These are phyloP conservation scores for Nemapogon koenigi DNA, from an alignment of 2,888 invertebrate species.

Conservation along the genomic window DNA sequence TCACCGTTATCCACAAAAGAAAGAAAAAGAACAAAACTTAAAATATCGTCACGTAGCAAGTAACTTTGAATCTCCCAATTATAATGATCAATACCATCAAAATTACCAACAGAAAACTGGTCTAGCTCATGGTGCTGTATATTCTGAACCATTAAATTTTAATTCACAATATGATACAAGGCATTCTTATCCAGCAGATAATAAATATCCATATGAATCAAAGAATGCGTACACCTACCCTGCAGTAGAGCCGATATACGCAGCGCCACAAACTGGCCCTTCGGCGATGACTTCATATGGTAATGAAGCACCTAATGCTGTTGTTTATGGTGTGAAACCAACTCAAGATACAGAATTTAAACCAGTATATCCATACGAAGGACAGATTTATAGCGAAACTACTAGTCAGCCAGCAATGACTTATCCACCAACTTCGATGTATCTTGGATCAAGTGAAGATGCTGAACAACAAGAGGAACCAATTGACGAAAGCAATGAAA, in stretches of 20 bases:
- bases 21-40: conserved; percentile 41
- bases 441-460: conserved; percentile 51
- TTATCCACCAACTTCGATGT: conserved; percentile 53
- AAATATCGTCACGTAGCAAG: conserved; percentile 49
- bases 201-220: conserved; percentile 35
- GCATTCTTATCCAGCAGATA: conserved; percentile 47
- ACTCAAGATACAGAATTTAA: conserved; percentile 48
- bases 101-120: conserved; percentile 58
- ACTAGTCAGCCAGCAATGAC: conserved; percentile 39
- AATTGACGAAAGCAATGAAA: conserved; percentile 29
- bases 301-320: conserved; percentile 39
- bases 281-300: conserved; percentile 39
- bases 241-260: conserved; percentile 50
- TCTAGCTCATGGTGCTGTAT: conserved; percentile 52
- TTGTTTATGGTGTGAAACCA: conserved; percentile 53
- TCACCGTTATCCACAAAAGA: conserved; percentile 41
- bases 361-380: conserved; percentile 53
- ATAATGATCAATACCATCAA: conserved; percentile 45
- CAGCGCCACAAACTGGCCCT: conserved; percentile 44
- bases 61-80: conserved; percentile 38
- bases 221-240: conserved; percentile 37
- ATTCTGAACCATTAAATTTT: conserved; percentile 44
- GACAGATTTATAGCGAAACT: conserved; percentile 45
- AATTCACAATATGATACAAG: conserved; percentile 46
- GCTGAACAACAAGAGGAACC: conserved; percentile 31